Evolutionary conservation across 2,113 vertebrate species (phyloP).

Genomic region (Dasyprocta punctata): DNA sequence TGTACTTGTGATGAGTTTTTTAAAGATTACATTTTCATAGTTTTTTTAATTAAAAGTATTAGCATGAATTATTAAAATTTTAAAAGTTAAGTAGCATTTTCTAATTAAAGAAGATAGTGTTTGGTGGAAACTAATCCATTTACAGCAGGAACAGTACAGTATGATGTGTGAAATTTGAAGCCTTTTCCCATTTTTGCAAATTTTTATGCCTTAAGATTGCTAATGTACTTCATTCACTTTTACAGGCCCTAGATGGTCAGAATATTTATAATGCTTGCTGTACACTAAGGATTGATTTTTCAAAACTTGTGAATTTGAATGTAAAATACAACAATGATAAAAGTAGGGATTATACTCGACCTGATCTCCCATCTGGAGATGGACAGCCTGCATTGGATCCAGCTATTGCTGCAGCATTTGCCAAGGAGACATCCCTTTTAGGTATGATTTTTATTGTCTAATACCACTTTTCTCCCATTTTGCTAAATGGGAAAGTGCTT

Average conservation of each 20-base stretch:
- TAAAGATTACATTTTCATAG: background rate
- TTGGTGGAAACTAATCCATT: background rate
- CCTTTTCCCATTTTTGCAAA: background rate
- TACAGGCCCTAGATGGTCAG: slow-evolving; percentile 96
- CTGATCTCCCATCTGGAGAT: slow-evolving; percentile 97
- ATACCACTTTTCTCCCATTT: slow-evolving; percentile 54
- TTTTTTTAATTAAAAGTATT: slow-evolving; percentile 2
- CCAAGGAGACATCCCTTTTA: slow-evolving; percentile 97
- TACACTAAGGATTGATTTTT: slow-evolving; percentile 98
- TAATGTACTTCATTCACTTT: slow-evolving; percentile 71
- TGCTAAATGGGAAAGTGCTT: slow-evolving; percentile 47
- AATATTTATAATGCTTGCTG: slow-evolving; percentile 99
- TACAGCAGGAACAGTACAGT: background rate
- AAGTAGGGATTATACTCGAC: slow-evolving; percentile 97
- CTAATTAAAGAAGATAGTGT: background rate
- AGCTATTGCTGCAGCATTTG: slow-evolving; percentile 93
- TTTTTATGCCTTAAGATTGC: slow-evolving; percentile 40
- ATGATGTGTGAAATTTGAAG: background rate
- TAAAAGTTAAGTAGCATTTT: slow-evolving; percentile 1
- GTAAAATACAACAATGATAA: slow-evolving; percentile 99
- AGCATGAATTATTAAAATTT: background rate
- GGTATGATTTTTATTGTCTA: slow-evolving; percentile 88
- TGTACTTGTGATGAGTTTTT: background rate
- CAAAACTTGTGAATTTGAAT: slow-evolving; percentile 98
- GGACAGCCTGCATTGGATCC: slow-evolving; percentile 95